These are phyloP conservation scores for Botia kubotai DNA, from an alignment of 2,797 vertebrate genomes.

Conservation along the genomic window DNA sequence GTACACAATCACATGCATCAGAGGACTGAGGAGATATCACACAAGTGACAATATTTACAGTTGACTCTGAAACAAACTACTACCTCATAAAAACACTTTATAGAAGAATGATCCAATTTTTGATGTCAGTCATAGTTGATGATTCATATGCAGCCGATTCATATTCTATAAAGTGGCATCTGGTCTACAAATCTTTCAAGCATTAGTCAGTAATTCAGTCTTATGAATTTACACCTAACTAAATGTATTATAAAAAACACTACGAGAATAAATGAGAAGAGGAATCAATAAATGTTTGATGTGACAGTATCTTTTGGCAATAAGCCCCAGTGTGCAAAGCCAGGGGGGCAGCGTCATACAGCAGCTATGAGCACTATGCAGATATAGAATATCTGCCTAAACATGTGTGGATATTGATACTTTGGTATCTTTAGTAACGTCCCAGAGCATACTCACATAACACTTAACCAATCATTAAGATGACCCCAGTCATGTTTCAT, in stretches of 20 bases:
- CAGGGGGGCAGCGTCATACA: conserved; percentile 45
- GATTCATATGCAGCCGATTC: neutral
- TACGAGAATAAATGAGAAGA: conserved; percentile 27
- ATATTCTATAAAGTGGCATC: neutral
- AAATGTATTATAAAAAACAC: neutral
- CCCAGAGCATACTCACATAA: conserved; percentile 56
- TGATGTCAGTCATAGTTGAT: neutral
- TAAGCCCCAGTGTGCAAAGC: conserved; percentile 41
- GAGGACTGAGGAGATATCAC: neutral
- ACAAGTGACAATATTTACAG: neutral
- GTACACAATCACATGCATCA: neutral
- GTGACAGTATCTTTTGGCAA: conserved; percentile 48
- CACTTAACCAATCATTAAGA: conserved; percentile 63
- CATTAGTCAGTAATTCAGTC: neutral
- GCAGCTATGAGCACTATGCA: conserved; percentile 56
- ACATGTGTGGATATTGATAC: conserved; percentile 66
- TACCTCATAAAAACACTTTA: neutral
- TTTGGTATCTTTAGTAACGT: conserved; percentile 66
- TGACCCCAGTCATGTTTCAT: conserved; percentile 56
- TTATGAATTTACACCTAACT: neutral
- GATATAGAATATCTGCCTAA: conserved; percentile 61
- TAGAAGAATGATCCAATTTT: neutral
- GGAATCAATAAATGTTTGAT: conserved; percentile 52
- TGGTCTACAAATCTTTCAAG: neutral
- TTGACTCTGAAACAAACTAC: neutral